Evolutionary conservation across 1,140 invertebrate genomes (phyloP), one percentile per base, ranked within the genome.

Genomic region (Ceratosolen solmsi): DNA sequence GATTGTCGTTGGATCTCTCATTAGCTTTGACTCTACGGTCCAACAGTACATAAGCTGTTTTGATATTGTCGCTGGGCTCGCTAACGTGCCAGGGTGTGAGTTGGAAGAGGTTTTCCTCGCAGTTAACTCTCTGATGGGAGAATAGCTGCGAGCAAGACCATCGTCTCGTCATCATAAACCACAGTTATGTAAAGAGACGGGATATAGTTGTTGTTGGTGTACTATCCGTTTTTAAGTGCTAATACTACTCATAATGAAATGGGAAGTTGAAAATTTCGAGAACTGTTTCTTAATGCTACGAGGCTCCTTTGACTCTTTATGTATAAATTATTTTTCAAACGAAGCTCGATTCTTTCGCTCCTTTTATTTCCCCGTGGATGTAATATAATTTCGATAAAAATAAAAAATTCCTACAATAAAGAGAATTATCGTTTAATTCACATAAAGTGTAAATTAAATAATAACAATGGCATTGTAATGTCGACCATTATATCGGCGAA

Each of bases 141-240:
- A 41, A 68, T 41, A 41, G 36, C 15, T 41, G 30, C 20, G 36
- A 41, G 36, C 13, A 25, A 46, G n/a, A 70, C 22, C 8, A 70
- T n/a, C 36, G 68, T 46, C 38, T 70, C 68, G 22, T 70, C n/a
- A 70, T 70, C 13, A 11, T 38, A n/a, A n/a, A n/a, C n/a, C n/a
- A 68, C 1, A 68, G 63, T 38, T 68, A 68, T 38, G 20, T 38
- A 27, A 70, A 25, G n/a, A 70, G n/a, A 38, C 38, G 5, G 36
- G 11, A 70, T n/a, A 13, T 70, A n/a, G n/a, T 70, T 70, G 38
- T 25, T 46, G 15, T 25, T 41, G 13, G 0, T 70, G 38, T 65
- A 36, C 33, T 63, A 65, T 36, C 4, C 30, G 22, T 65, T 65
- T n/a, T 22, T 36, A 20, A 65, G 2, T 36, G 1, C 58, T 17